Evolutionary conservation across 1,140 invertebrate genomes (phyloP).

Genomic region (Atopsyche davidsoni): DNA sequence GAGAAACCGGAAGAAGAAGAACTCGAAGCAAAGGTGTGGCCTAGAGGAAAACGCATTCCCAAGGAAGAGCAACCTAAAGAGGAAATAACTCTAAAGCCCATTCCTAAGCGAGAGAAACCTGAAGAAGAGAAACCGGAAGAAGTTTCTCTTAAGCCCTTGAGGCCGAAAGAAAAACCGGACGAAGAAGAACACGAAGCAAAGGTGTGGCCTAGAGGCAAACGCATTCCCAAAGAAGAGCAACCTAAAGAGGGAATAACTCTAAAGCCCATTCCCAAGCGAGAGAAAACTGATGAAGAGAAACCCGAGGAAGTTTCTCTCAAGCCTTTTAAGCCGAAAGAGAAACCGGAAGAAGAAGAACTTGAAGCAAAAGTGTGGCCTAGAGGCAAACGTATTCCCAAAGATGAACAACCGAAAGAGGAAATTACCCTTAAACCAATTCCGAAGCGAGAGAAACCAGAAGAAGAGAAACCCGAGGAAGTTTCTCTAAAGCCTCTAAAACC

Average conservation of each 20-base stretch:
- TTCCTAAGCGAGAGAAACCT: conserved; percentile 34
- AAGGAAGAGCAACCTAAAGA: conserved; percentile 37
- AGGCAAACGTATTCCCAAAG: conserved; percentile 39
- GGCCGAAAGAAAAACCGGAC: too few species aligned
- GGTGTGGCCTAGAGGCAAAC: conserved; percentile 40
- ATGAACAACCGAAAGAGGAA: conserved; percentile 37
- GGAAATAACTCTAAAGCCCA: conserved; percentile 38
- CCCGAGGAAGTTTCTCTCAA: conserved; percentile 34
- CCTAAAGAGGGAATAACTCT: conserved; percentile 34
- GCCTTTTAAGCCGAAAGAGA: conserved; percentile 31
- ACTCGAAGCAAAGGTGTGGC: conserved; percentile 35
- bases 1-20: conserved; percentile 29
- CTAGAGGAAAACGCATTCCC: conserved; percentile 38
- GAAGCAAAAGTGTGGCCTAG: conserved; percentile 42
- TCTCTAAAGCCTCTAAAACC: conserved; percentile 40
- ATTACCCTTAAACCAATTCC: conserved; percentile 29
- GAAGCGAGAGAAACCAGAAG: conserved; percentile 34
- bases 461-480: conserved; percentile 36
- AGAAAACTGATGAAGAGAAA: conserved; percentile 30
- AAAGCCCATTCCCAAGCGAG: conserved; percentile 44
- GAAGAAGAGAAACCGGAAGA: conserved; percentile 31
- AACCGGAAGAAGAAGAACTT: conserved; percentile 34
- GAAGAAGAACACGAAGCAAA: conserved; percentile 22
- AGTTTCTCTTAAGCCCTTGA: conserved; percentile 30
- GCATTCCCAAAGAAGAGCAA: conserved; percentile 35